Conservation (phyloP, 2,888 invertebrate species). For the Andricus quercusramuli region DNA sequence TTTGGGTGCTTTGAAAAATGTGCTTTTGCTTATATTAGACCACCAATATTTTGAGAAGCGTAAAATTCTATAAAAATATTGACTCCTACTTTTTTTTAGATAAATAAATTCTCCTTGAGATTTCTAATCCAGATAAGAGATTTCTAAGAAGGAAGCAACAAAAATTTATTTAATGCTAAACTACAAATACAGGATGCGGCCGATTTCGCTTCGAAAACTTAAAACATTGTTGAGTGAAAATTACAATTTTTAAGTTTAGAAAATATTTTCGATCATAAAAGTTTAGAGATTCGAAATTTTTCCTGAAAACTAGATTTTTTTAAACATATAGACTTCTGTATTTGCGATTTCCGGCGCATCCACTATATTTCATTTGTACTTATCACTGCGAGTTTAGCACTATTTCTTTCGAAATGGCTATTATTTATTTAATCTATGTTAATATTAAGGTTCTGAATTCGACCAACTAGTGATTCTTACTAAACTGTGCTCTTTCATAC, state of each 20-base stretch:
- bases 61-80: constrained; percentile 15
- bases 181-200: constrained; percentile 33
- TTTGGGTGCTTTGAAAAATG: constrained; percentile 23
- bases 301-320: neutral
- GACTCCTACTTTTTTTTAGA: neutral
- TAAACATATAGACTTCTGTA: neutral
- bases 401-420: constrained; percentile 23
- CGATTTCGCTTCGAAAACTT: neutral
- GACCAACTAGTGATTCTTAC: neutral
- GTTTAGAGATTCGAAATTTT: neutral
- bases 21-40: constrained; percentile 1
- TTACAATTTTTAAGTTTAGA: neutral
- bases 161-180: constrained; percentile 19
- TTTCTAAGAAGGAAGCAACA: constrained; percentile 27
- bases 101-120: neutral
- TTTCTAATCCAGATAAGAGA: neutral
- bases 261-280: too few species aligned
- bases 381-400: constrained; percentile 36
- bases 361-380: constrained; percentile 30
- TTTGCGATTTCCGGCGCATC: constrained; percentile 19
- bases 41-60: neutral
- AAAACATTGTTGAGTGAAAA: neutral
- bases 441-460: neutral
- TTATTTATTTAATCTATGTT: constrained; percentile 17
- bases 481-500: neutral